These are phyloP conservation scores for Colletes latitarsis DNA, from an alignment of 1,140 invertebrate species.

Conservation along the genomic window DNA sequence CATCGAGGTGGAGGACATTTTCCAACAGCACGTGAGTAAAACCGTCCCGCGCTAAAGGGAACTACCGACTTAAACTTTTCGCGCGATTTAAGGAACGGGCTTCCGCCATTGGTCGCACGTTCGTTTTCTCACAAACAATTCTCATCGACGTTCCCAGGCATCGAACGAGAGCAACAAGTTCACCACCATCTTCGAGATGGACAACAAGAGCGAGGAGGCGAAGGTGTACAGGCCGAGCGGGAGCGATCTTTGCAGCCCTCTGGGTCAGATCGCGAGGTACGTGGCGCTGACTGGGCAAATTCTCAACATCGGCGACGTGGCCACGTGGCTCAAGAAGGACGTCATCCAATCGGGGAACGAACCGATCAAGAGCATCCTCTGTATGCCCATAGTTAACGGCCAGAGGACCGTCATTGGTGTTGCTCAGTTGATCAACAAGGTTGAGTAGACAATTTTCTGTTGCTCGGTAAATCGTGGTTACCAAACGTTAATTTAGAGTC, in stretches of 20 bases:
- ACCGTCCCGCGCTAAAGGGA: not conserved
- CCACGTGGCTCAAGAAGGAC: conserved; percentile 84
- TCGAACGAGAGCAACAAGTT: conserved; percentile 84
- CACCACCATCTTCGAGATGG: conserved; percentile 91
- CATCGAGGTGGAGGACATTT: conserved; percentile 86
- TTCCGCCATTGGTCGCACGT: too few relatives aligned
- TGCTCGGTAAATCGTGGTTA: too few relatives aligned
- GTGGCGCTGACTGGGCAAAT: conserved; percentile 91
- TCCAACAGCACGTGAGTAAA: conserved; percentile 83
- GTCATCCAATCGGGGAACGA: conserved; percentile 83
- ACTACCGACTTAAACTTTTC: too few relatives aligned
- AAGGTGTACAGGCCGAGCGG: conserved; percentile 82
- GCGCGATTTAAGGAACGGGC: not conserved
- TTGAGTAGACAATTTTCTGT: conserved; percentile 64
- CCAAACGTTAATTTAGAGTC: too few relatives aligned
- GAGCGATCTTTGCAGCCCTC: conserved; percentile 82
- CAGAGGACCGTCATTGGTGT: conserved; percentile 94
- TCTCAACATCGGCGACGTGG: conserved; percentile 91
- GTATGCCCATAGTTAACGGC: conserved; percentile 96
- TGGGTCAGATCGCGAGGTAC: conserved; percentile 90
- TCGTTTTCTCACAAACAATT: not conserved
- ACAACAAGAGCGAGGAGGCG: conserved; percentile 82
- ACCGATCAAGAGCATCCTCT: conserved; percentile 88
- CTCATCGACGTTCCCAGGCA: conserved; percentile 65
- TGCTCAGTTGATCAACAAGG: conserved; percentile 96